Conservation (phyloP, 1,140 invertebrate species). For the Pissodes strobi region DNA sequence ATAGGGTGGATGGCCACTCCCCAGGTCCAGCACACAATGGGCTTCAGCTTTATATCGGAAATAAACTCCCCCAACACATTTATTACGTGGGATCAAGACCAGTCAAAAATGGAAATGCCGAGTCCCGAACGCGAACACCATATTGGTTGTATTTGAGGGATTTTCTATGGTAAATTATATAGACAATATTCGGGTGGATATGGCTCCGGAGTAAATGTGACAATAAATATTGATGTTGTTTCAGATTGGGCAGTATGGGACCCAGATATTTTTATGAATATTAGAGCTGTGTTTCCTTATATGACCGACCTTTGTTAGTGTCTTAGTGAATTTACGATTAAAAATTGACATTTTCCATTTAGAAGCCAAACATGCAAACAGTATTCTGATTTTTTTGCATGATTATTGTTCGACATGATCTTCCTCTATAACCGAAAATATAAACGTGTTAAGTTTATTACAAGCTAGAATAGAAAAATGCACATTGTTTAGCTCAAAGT, state of each 20-base stretch:
- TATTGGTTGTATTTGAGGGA: conserved; percentile 40
- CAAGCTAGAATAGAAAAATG: no score
- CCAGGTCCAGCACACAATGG: conserved; percentile 40
- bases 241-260: conserved; percentile 29
- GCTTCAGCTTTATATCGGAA: conserved; percentile 35
- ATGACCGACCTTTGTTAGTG: background rate
- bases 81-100: conserved; percentile 36
- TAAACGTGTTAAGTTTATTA: no score
- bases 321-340: no score
- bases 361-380: no score
- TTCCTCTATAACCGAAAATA: no score
- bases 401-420: no score
- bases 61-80: conserved; percentile 39
- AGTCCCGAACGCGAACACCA: conserved; percentile 30
- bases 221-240: conserved; percentile 36
- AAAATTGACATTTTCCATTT: no score
- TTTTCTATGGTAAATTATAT: conserved; percentile 41
- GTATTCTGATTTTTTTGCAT: no score
- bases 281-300: background rate
- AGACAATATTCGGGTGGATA: conserved; percentile 38
- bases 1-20: conserved; percentile 37
- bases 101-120: conserved; percentile 39
- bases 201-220: conserved; percentile 30
- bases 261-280: conserved; percentile 20
- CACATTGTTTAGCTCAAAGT: no score